phyloP scores from a whole-genome alignment of 2,888 invertebrate genomes.

The Platycheirus albimanus region DNA sequence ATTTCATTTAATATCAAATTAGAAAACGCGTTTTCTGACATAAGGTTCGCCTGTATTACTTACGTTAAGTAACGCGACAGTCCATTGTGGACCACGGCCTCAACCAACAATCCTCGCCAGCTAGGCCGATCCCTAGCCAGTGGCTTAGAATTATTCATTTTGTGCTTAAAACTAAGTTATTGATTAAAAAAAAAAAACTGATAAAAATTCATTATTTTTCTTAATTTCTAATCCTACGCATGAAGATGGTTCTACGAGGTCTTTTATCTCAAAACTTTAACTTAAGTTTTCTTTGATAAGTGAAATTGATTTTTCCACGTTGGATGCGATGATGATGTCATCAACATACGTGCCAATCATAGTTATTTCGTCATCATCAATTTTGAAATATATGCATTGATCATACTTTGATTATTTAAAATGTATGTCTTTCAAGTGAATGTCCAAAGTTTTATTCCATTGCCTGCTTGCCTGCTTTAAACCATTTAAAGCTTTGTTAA shows the following conservation, averaged over 20 bases:
- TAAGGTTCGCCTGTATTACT: no score
- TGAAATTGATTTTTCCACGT: background rate
- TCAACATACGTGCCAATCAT: constrained; percentile 5
- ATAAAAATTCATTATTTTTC: background rate
- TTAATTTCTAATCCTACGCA: background rate
- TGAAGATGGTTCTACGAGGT: background rate
- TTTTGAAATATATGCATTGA: constrained; percentile 23
- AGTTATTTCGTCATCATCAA: background rate
- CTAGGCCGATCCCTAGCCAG: no score
- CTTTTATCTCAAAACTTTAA: background rate
- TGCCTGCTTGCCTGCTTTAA: constrained; percentile 29
- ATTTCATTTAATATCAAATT: no score
- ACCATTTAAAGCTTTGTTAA: constrained; percentile 32
- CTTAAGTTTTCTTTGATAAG: background rate
- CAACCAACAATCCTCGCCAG: no score
- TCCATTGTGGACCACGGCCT: no score
- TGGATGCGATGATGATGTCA: constrained; percentile 26
- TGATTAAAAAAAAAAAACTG: background rate
- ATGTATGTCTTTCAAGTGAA: background rate
- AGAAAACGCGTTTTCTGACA: no score
- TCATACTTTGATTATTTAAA: constrained; percentile 29
- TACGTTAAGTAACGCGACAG: no score
- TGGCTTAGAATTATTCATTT: constrained; percentile 1
- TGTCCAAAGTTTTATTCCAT: constrained; percentile 22
- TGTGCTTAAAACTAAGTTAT: background rate